These are phyloP conservation scores for Pristionchus arcanus DNA, from an alignment of 2,888 invertebrate species.

Conservation along the genomic window DNA sequence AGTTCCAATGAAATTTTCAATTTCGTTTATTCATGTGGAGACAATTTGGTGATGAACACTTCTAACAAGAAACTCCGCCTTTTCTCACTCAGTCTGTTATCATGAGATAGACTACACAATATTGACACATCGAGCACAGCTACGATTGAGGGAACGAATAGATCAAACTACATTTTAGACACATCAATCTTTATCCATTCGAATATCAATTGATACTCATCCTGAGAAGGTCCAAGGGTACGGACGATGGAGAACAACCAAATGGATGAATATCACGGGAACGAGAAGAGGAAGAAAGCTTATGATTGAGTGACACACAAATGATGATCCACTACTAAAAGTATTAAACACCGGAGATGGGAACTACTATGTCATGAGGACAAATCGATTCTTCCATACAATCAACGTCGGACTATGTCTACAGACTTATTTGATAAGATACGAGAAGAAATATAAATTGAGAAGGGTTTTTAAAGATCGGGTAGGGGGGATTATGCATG, in stretches of 20 bases:
- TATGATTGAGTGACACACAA: neutral
- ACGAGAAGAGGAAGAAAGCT: constrained; percentile 38
- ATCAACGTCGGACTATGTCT: neutral
- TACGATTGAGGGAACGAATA: neutral
- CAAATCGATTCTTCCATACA: neutral
- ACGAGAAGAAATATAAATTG: neutral
- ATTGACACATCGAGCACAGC: constrained; percentile 35
- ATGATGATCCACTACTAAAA: neutral
- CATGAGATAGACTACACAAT: neutral
- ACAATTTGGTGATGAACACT: no score
- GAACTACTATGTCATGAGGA: neutral
- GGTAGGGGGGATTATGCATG: constrained; percentile 17
- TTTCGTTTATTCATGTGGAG: neutral
- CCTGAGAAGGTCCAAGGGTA: constrained; percentile 36
- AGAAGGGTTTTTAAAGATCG: neutral
- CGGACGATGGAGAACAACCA: constrained; percentile 36
- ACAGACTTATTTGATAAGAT: constrained; percentile 20
- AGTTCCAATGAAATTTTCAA: neutral
- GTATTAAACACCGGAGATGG: constrained; percentile 30
- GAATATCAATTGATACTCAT: constrained; percentile 4
- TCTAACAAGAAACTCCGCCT: neutral
- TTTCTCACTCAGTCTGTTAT: neutral
- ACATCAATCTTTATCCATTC: constrained; percentile 26
- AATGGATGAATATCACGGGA: constrained; percentile 46
- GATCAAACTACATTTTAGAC: neutral